Base-by-base conservation (phyloP, 2,888 invertebrate genomes). In the Blastobasis lacticolella region DNA sequence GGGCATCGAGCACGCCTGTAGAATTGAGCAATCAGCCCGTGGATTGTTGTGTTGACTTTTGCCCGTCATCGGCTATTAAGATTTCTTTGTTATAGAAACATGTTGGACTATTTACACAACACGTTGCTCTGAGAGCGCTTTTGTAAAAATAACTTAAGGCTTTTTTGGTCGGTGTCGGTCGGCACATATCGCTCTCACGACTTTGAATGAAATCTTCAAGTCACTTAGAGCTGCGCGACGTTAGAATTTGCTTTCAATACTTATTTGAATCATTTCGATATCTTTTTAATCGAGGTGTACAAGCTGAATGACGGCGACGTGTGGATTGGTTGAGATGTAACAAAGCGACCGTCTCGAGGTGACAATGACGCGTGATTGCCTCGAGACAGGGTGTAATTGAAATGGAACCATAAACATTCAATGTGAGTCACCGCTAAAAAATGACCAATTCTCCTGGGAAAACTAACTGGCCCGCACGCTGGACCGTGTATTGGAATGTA, bases 31-130 rank as follows among this genome's bases (percentile, higher is more conserved):
- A 87, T 87, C 87, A 87, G 76, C 76, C 65, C 71, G 62, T 78
- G 78, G 84, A 87, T 88, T 88, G 87, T 88, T 83, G 73, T 76
- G 76, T 81, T 79, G 79, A 82, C 81, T 85, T 75, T 82, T 73
- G 82, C 86, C 76, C 82, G 87, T 88, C 87, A 87, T 86, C 86
- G 83, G 81, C 76, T 86, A 86, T 87, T 87, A 87, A 88, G 87
- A 85, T 78, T 82, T 85, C 87, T 85, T 88, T 88, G 87, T 88
- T 85, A 78, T 74, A 78, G 82, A 81, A 86, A 87, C 87, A 87
- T 86, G 86, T 85, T 76, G 83, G 78, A 86, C 86, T 88, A 86
- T 88, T 87, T 88, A 88, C 83, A 85, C 84, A 87, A 85, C 87
- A 87, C 84, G 83, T 64, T 73, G 77, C 78, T 67, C 73, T 80